Base-by-base conservation (phyloP, 2,888 invertebrate genomes). In the Chalcis sispes region DNA sequence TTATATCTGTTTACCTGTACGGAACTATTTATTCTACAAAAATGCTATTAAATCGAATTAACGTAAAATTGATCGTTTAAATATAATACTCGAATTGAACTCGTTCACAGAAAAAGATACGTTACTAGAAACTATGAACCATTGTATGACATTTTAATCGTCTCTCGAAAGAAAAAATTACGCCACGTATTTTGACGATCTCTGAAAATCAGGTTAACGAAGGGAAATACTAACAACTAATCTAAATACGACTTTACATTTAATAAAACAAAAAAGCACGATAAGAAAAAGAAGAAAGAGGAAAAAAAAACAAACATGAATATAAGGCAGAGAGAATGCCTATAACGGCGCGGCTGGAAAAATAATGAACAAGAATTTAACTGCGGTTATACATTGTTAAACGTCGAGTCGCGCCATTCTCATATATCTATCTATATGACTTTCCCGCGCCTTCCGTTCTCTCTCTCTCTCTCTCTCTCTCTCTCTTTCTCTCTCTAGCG, bases 341-440 rank as follows among this genome's bases (percentile, higher is more conserved):
- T 10, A 56, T 54, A 64, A 64, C 54, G 71, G 64, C 46, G 23
- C 25, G n/a, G 50, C 27, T 27, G 20, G 42, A 73, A 66, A 72
- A 75, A 66, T 72, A 76, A 75, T 71, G 70, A 75, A 72, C 72
- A 72, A 72, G 77, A 77, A 72, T 77, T 77, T 72, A 77, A 72
- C 77, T 72, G 77, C 64, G 77, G 58, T 67, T 72, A 77, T 64
- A 69, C 77, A 77, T 77, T 77, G 77, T 77, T 72, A 77, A 76
- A 72, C 52, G 77, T 58, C 62, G 29, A 27, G 69, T 56, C 27
- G 67, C 52, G 65, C 65, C 70, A 70, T 77, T 73, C 70, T 66
- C 73, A 48, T 73, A 70, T 58, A 42, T 42, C 48, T 58, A 69
- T 62, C 73, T 77, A 64, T 40, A n/a, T 40, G 7, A 23, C 61